Base-by-base conservation (phyloP, 2,113 vertebrate species). In the Tetrax tetrax region DNA sequence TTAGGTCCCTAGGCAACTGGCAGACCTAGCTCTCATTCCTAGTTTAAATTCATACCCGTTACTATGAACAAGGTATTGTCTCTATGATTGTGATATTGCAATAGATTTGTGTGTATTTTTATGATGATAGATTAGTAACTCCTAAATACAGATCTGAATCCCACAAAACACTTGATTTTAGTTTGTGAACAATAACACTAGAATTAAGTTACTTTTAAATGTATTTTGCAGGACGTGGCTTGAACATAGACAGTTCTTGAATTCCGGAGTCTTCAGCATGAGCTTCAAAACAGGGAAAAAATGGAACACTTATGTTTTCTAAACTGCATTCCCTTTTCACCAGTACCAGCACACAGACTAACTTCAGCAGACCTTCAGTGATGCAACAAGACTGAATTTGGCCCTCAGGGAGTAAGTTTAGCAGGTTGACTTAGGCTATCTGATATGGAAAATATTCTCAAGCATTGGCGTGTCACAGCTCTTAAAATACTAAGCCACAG, bases 401-500 rank as follows among this genome's bases (percentile, higher is more conserved):
- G 53, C 51, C 70, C 75, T 51, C 63, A 65, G 91, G 84, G 91
- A 91, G 63, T 51, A 63, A 82, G 47, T 78, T 72, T 7, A 88
- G 47, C 29, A 41, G 71, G 80, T 33, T 68, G 83, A 51, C 83
- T 84, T 57, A 38, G 28, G 28, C 83, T 61, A 66, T 84, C 87
- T 68, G 91, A 86, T 71, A 70, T 14, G 68, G 47, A 87, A 83
- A 87, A 72, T 48, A 60, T 59, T 88, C 79, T 77, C 74, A 50
- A 74, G 86, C 6, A 4, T 53, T 47, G 38, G 92, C 1, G 29
- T 92, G 83, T 97, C 91, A 96, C 74, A 90, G 71, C 93, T 96
- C 92, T 96, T 95, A 95, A 94, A 95, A 95, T 96, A 92, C 53
- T 92, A 90, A 64, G 64, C 93, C 89, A 85, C 86, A 96, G 95